These are phyloP conservation scores for Nicator chloris DNA, from an alignment of 2,113 vertebrate genomes.

Conservation along the genomic window DNA sequence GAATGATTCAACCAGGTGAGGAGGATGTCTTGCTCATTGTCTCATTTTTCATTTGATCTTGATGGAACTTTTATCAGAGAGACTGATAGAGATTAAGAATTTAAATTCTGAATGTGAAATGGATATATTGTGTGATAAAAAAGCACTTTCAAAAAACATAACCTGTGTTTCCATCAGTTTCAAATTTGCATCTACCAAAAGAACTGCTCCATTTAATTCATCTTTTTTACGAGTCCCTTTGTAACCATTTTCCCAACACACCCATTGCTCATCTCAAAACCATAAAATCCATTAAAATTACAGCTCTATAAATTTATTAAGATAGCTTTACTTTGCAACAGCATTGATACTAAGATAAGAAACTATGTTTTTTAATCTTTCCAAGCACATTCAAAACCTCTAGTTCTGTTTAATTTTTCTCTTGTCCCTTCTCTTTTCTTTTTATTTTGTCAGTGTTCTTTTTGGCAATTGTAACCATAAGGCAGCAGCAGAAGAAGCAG, in stretches of 20 bases:
- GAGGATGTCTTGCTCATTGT: neutral
- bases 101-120: neutral
- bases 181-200: neutral
- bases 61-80: neutral
- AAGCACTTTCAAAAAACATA: neutral
- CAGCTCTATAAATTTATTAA: neutral
- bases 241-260: neutral
- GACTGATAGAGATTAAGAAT: neutral
- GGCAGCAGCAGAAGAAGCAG: conserved; percentile 70
- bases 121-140: neutral
- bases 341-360: neutral
- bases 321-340: neutral
- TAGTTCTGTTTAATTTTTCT: neutral
- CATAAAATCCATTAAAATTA: neutral
- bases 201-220: neutral
- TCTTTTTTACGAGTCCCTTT: neutral
- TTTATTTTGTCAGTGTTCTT: conserved; percentile 72
- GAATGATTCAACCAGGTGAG: neutral
- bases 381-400: neutral
- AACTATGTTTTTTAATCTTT: neutral
- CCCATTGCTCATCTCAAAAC: neutral
- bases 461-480: conserved; percentile 75
- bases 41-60: neutral
- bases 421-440: neutral
- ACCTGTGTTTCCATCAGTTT: neutral